Conservation (phyloP, 2,113 vertebrate species). For the Petromus typicus region DNA sequence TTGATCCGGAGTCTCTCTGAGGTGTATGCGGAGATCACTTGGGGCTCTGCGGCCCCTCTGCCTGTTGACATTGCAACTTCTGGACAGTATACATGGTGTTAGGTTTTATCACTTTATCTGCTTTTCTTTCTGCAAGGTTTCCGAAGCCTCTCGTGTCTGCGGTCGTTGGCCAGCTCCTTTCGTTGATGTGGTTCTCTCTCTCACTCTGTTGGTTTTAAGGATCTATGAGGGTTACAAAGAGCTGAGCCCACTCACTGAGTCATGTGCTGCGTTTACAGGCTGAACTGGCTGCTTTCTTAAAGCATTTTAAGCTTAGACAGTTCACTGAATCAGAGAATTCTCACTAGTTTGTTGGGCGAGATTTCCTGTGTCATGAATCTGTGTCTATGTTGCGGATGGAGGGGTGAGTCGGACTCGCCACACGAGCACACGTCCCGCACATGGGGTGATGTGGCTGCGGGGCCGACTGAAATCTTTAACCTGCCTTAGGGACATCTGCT, state of each 20-base stretch:
- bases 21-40: not conserved
- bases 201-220: not conserved
- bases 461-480: not conserved
- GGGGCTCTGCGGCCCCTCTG: not conserved
- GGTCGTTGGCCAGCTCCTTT: not conserved
- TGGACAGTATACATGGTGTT: not conserved
- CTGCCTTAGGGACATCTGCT: not conserved
- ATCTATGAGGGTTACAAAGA: not conserved
- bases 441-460: not conserved
- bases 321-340: not conserved
- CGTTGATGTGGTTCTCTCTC: not conserved
- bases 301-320: constrained; percentile 5
- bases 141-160: constrained; percentile 16
- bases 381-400: not conserved
- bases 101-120: not conserved
- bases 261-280: not conserved
- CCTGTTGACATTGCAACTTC: not conserved
- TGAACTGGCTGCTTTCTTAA: constrained; percentile 31
- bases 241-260: not conserved
- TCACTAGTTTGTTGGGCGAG: not conserved
- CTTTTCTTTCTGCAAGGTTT: not conserved
- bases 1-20: not conserved
- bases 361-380: not conserved
- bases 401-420: not conserved
- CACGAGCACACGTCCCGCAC: not conserved